Evolutionary conservation across 2,113 vertebrate species (phyloP).

Genomic region (Gallinago jamesoni): DNA sequence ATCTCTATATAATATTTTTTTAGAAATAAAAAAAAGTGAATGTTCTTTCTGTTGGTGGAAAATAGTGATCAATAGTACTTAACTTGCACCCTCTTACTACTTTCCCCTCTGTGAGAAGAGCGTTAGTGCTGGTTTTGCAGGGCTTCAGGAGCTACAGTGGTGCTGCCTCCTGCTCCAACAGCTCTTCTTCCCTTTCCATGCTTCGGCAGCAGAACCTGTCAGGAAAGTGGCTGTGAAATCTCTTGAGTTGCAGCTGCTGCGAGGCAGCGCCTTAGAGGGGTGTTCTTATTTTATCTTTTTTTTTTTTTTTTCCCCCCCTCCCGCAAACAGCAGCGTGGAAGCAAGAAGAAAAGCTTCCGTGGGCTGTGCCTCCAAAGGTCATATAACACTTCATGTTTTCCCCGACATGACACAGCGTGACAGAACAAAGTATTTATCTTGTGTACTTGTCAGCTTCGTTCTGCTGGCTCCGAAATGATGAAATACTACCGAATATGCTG

Average conservation of each 20-base stretch:
- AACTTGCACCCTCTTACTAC: not conserved
- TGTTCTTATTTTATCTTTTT: not conserved
- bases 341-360: not conserved
- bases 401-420: conserved; percentile 63
- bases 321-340: not conserved
- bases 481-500: conserved; percentile 64
- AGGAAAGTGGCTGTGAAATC: not conserved
- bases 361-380: conserved; percentile 70
- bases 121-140: not conserved
- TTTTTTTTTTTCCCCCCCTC: not conserved
- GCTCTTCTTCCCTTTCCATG: not conserved
- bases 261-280: not conserved
- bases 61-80: not conserved
- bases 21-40: not conserved
- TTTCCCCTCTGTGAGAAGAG: not conserved
- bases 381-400: conserved; percentile 67
- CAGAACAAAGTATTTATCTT: conserved; percentile 78
- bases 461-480: conserved; percentile 62
- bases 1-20: not conserved
- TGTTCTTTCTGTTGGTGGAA: not conserved
- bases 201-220: not conserved
- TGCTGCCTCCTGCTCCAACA: not conserved
- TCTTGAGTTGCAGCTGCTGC: not conserved
- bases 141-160: rapidly evolving
- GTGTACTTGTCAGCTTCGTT: conserved; percentile 76